These are phyloP conservation scores for Hydriomena furcata DNA, from an alignment of 2,888 invertebrate genomes.

Conservation along the genomic window DNA sequence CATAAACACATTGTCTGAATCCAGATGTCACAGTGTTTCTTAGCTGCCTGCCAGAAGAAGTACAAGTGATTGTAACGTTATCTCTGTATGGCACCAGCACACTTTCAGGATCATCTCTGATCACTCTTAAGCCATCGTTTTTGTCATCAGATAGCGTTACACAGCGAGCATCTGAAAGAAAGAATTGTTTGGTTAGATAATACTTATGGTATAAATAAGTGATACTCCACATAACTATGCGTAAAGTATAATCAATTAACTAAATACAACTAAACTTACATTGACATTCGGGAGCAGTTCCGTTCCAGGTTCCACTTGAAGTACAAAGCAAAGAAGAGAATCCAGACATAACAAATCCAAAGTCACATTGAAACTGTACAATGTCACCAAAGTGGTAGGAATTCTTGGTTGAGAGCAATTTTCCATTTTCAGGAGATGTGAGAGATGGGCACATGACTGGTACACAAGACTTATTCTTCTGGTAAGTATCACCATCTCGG, in stretches of 20 bases:
- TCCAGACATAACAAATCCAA: constrained; percentile 96
- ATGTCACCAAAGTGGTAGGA: constrained; percentile 95
- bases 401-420: constrained; percentile 90
- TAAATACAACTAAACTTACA: constrained; percentile 87
- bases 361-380: constrained; percentile 96
- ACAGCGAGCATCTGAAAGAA: constrained; percentile 91
- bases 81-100: constrained; percentile 94
- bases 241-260: no score
- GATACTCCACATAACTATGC: no score
- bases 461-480: constrained; percentile 97
- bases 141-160: constrained; percentile 95
- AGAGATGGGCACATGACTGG: constrained; percentile 94
- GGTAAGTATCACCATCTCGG: constrained; percentile 94
- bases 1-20: constrained; percentile 97
- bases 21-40: constrained; percentile 91
- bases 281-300: constrained; percentile 95
- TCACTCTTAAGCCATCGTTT: constrained; percentile 91
- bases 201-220: no score
- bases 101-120: constrained; percentile 91
- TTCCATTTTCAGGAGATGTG: constrained; percentile 92
- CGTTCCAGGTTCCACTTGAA: constrained; percentile 96
- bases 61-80: constrained; percentile 94
- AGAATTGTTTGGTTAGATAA: no score
- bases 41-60: constrained; percentile 89
- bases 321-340: constrained; percentile 93